Base-by-base conservation (phyloP, 2,888 invertebrate genomes). In the Lasioglossum marginatum region DNA sequence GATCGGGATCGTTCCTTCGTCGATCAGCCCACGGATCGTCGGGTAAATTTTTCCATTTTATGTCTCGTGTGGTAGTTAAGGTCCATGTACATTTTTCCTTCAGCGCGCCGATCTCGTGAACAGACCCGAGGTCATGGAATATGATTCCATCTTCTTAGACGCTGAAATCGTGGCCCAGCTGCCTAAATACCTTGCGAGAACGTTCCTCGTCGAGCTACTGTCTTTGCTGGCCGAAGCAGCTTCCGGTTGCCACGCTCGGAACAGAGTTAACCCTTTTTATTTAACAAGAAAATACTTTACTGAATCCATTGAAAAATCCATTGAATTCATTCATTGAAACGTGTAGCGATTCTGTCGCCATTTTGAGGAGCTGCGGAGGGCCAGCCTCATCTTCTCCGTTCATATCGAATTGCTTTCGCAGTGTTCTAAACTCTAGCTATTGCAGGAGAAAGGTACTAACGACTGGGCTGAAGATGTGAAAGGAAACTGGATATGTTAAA, bases 41-140 rank as follows among this genome's bases (percentile, higher is more conserved):
- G 14, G 45, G 57, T 83, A 66, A 19, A 73, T 40, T 86, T 48
- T 37, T n/a, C 43, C 70, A 68, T 40, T 79, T 84, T 87, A 66
- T 72, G 86, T 86, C 86, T 63, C 79, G 72, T 71, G 23, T 79
- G 68, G 79, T 82, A 79, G 82, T 27, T 71, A 79, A 86, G 79
- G 68, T 66, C 66, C 77, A 77, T 82, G 79, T 66, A 48, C 66
- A 45, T 76, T 80, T 79, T 52, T 52, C 76, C 82, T 84, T 83
- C 71, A 57, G n/a, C 68, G 52, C 72, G 79, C 45, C 86, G 81
- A 85, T 77, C 70, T 73, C 68, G 76, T 60, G 75, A 37, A 66
- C 40, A 70, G n/a, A 27, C 31, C 16, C 63, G 12, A 27, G 60
- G 23, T 0, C n/a, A 57, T 68, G 40, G 73, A 84, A 79, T 48